Evolutionary conservation across 1,140 invertebrate species (phyloP), one percentile per base, ranked within the genome.

Genomic region (Lepeophtheirus salmonis): DNA sequence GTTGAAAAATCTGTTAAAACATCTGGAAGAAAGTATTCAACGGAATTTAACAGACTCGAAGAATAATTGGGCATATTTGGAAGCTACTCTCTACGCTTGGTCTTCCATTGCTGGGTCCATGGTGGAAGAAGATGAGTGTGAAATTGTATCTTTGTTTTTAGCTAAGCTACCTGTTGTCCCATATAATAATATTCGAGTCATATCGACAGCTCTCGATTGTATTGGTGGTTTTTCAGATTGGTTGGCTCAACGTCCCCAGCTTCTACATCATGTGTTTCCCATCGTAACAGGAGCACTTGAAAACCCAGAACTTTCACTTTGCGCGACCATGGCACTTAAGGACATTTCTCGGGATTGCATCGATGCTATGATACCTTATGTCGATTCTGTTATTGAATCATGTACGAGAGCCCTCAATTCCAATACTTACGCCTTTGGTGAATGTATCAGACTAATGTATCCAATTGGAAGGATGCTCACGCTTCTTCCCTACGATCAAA

Each of bases 301-400:
- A 1, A 80, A 80, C 64, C 70, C 78, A 0, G 77, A 83, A 16
- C 78, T 84, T n/a, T 77, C 83, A 0, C 76, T 79, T 1, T 76
- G 80, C 56, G 86, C 88, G 0, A 89, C 87, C 12, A 79, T 90
- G 70, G 86, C 89, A 2, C 72, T 92, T 0, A 87, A 88, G 67
- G 87, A 90, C 65, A 77, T 92, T 20, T 81, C 83, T 1, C 73
- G 80, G 17, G 86, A 89, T 67, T 89, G 86, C 68, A 76, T 78
- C 61, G 68, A 76, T 3, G 77, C 80, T 67, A 72, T 92, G 20
- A 74, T 77, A 50, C 82, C 83, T 0, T 83, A 81, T 64, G 82
- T 83, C 0, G 77, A 77, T 56, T 77, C 81, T 60, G 78, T 88
- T 51, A 72, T 86, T 1, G 69, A 75, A 48, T 76, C 80, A 17